A percentile compares a stretch with the other conserved stretches of the same genome.
phyloP scores from a whole-genome alignment of 2,113 vertebrate genomes.

The Morphnarchus princeps region DNA sequence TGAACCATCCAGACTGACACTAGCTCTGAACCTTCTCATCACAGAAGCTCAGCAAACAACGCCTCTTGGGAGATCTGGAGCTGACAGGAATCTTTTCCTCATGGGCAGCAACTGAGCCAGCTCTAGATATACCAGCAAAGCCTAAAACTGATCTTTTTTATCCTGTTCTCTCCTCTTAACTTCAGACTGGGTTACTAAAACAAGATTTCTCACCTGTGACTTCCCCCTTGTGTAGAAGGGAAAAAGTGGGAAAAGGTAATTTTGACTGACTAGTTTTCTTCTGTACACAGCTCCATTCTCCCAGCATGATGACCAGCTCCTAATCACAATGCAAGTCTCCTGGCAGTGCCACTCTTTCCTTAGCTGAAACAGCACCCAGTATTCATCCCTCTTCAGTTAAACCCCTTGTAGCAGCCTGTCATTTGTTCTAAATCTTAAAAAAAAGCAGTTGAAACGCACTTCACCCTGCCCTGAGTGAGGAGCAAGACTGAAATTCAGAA shows the following conservation, averaged over 20 bases:
- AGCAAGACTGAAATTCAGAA: neutral
- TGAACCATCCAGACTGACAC: conserved; percentile 4
- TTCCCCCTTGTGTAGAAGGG: neutral
- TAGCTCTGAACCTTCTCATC: neutral
- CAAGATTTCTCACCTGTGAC: neutral
- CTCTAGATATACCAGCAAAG: neutral
- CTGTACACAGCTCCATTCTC: neutral
- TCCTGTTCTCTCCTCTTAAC: neutral
- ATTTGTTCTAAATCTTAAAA: neutral
- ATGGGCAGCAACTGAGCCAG: neutral
- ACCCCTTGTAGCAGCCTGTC: neutral
- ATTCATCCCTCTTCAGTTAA: neutral
- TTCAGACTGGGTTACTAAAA: neutral
- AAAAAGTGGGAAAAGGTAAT: neutral
- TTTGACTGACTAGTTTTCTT: neutral
- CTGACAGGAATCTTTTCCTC: neutral
- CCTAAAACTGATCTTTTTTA: neutral
- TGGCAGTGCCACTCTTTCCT: neutral
- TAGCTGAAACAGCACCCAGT: neutral
- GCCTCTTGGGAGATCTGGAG: neutral
- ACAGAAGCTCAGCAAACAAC: neutral
- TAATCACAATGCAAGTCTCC: neutral
- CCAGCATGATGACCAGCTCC: neutral
- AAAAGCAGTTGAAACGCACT: neutral
- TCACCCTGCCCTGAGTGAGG: neutral